Percentiles rank a stretch among this genome's conserved stretches.
phyloP scores from a whole-genome alignment of 2,888 invertebrate species.

The Coleophora deauratella region DNA sequence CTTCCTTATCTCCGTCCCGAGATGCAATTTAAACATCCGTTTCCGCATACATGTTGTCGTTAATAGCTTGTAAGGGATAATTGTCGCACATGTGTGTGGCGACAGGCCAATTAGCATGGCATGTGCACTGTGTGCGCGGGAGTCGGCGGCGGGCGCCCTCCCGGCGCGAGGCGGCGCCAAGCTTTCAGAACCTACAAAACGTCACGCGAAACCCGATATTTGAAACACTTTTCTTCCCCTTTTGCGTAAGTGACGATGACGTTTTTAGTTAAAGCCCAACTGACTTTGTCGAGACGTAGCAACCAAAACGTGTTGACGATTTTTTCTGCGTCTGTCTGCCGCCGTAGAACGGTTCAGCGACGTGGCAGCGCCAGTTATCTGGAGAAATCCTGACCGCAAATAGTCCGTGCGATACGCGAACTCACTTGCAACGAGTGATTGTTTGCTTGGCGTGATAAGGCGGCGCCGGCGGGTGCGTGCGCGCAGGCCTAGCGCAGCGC shows the following conservation, averaged over 20 bases:
- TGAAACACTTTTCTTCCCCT: conserved; percentile 13
- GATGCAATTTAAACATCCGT: conserved; percentile 72
- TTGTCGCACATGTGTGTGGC: conserved; percentile 71
- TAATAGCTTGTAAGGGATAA: conserved; percentile 70
- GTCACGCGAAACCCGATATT: conserved; percentile 41
- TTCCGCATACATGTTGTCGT: conserved; percentile 62
- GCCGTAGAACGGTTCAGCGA: neutral
- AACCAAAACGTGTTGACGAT: conserved; percentile 27
- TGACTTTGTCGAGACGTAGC: conserved; percentile 2
- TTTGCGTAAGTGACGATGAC: conserved; percentile 29
- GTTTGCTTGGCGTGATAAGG: conserved; percentile 63
- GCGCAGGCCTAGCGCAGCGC: conserved; percentile 32
- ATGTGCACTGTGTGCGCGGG: conserved; percentile 41
- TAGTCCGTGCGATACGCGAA: conserved; percentile 47
- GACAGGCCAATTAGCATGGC: conserved; percentile 70
- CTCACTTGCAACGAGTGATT: conserved; percentile 56
- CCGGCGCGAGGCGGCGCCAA: conserved; percentile 24
- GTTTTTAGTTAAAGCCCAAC: conserved; percentile 12
- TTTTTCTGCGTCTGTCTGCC: conserved; percentile 6
- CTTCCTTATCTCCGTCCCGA: conserved; percentile 52
- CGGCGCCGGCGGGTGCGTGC: conserved; percentile 59
- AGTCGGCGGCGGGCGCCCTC: conserved; percentile 29
- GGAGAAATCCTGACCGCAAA: conserved; percentile 59
- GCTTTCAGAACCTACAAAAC: conserved; percentile 25
- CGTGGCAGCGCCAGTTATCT: conserved; percentile 36